Conservation (phyloP, 2,797 vertebrate genomes). For the Labeo calbasu region DNA sequence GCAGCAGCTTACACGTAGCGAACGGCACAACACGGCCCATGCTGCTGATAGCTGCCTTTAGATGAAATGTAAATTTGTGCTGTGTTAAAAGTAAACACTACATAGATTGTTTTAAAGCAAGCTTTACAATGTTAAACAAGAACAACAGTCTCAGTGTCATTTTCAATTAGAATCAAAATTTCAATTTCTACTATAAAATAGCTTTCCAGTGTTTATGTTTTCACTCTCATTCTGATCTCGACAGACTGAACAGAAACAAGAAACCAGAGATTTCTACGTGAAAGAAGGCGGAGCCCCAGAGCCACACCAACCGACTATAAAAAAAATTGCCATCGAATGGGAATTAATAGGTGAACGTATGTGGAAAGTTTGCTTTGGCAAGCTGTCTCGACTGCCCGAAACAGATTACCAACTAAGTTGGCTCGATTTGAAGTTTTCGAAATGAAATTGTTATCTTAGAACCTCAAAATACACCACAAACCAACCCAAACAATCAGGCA, state of each 20-base stretch:
- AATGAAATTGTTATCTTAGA: background rate
- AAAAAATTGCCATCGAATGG: background rate
- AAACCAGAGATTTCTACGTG: background rate
- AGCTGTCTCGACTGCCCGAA: background rate
- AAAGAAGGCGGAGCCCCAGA: background rate
- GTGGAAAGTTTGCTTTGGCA: background rate
- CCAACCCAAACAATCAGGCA: conserved; percentile 32
- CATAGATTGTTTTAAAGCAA: background rate
- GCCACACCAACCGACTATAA: background rate
- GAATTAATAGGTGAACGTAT: background rate
- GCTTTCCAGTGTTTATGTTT: background rate
- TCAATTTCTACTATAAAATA: background rate
- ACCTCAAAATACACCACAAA: conserved; percentile 31
- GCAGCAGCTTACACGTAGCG: background rate
- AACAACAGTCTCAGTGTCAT: background rate
- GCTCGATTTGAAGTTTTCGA: background rate
- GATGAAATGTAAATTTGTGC: conserved; percentile 1
- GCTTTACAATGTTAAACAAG: background rate
- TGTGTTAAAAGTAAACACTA: background rate
- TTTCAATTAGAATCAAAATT: background rate
- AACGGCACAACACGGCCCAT: background rate
- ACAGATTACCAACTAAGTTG: background rate
- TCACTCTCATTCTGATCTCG: background rate
- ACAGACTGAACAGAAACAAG: background rate
- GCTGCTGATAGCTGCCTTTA: background rate